Evolutionary conservation across 2,888 invertebrate species (phyloP), one percentile per base, ranked within the genome.

Genomic region (Metallyticus violacea): DNA sequence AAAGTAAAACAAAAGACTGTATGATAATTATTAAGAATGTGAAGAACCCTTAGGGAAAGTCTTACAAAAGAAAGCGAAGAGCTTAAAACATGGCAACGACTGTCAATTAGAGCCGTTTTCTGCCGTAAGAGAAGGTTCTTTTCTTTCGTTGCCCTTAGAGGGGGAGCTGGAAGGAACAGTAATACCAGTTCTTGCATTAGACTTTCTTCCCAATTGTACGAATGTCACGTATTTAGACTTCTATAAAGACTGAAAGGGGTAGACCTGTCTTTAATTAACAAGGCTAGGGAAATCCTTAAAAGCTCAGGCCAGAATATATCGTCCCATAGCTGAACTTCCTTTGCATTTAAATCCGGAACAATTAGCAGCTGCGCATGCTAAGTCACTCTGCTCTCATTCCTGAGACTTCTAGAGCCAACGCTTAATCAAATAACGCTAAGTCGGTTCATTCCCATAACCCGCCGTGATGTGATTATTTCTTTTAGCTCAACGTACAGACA

Each of bases 331-430:
- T 62, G 40, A 62, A 79, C 86, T 87, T 80, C 84, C 86, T 88
- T 88, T 88, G 88, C 88, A 88, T 88, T 88, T 88, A 88, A 88
- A 88, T 87, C 87, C 88, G 29, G 84, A 82, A 25, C 87, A 88
- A 88, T 88, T 88, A 88, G 87, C 82, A 80, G 9, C 40, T 30
- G 81, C n/a, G 81, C 40, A 81, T 22, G 81, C 81, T 5, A 27
- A 62, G 40, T n/a, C n/a, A 62, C 40, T 62, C 2, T n/a, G 15
- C 4, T 22, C 40, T 62, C 22, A 62, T 15, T 62, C 15, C 30
- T n/a, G 26, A 30, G 81, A 62, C 62, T 30, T 26, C 62, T 62
- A 26, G 28, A 86, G 76, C 27, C 76, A 29, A 77, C 77, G 79
- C 81, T 86, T 88, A 88, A 88, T 88, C 87, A 87, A 88, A 88